Evolutionary conservation across 2,797 vertebrate species (phyloP), one percentile per base, ranked within the genome.

Genomic region (Smutsia temminckii): DNA sequence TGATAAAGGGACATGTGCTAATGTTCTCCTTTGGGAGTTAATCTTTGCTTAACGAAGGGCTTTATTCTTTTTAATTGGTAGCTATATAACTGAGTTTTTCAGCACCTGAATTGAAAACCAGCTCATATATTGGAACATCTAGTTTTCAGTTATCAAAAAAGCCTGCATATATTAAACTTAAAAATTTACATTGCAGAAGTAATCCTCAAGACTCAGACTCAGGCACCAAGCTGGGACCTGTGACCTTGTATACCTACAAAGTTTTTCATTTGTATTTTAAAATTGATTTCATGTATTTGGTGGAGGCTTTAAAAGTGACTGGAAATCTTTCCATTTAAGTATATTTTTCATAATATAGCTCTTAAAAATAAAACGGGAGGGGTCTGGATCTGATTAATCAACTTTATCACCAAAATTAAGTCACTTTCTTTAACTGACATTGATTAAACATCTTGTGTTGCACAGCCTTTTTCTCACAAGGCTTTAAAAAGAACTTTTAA

Each of bases 41-140:
- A 94, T 93, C 83, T 85, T 71, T 95, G 42, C 59, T 69, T 93
- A 85, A 95, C 75, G 79, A 97, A 95, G 55, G 71, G 16, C 85
- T 93, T 49, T 78, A 64, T 72, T 97, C 97, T 95, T 93, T 95
- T 96, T 96, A 95, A 80, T 94, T 97, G 95, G 79, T 94, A 88
- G 57, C 84, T 93, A n/a, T 77, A n/a, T 89, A 63, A 49, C 53
- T 94, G 75, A 90, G 55, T 53, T 49, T 51, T 86, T 84, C 34
- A 91, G n/a, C 23, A 93, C 59, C 66, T 93, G 74, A 86, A 81
- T 21, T 93, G 75, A 93, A 96, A 96, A 79, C n/a, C 55, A 85
- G 23, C 49, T 91, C 11, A 93, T 63, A 61, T 25, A 23, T 77
- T 74, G 69, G 27, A 93, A 80, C 53, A 84, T 85, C 13, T 92